Percentiles rank a stretch among this genome's conserved stretches.
These are phyloP conservation scores for Xenopus petersii DNA, from an alignment of 2,797 vertebrate genomes.

Conservation along the genomic window DNA sequence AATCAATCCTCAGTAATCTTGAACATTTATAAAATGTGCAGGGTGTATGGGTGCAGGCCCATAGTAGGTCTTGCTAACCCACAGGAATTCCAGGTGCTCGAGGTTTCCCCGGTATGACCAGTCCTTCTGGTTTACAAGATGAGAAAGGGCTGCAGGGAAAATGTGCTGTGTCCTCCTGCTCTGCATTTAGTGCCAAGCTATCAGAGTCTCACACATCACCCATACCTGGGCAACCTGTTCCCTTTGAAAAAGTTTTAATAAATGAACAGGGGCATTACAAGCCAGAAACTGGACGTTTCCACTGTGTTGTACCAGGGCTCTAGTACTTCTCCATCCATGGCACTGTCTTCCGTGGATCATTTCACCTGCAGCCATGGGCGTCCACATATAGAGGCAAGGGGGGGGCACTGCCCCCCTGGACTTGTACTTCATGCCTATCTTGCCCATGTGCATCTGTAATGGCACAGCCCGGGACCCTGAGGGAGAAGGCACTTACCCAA, in stretches of 20 bases:
- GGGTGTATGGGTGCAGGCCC: too few species aligned
- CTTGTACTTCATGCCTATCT: too few species aligned
- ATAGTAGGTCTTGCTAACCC: not conserved
- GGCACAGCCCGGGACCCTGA: too few species aligned
- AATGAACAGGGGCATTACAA: conserved; percentile 93
- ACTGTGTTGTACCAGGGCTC: conserved; percentile 86
- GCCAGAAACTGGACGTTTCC: conserved; percentile 83
- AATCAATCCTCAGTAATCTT: too few species aligned
- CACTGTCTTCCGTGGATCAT: conserved; percentile 88
- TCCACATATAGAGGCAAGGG: too few species aligned
- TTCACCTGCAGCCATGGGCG: conserved; percentile 83
- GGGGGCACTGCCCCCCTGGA: too few species aligned
- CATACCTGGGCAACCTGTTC: conserved; percentile 68
- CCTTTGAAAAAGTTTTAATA: conserved; percentile 76
- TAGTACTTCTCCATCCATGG: conserved; percentile 93
- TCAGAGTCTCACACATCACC: conserved; percentile 76
- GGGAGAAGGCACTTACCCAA: too few species aligned
- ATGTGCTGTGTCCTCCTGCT: conserved; percentile 88
- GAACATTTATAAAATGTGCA: too few species aligned
- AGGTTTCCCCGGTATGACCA: conserved; percentile 75
- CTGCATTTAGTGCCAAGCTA: conserved; percentile 89
- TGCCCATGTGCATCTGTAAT: too few species aligned
- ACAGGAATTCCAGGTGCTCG: conserved; percentile 75
- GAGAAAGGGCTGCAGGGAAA: conserved; percentile 78
- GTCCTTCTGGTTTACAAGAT: conserved; percentile 71